A percentile compares a stretch with the other conserved stretches of the same genome.
Evolutionary conservation across 2,797 vertebrate genomes (phyloP).

Genomic region (Rhynchotus rufescens): DNA sequence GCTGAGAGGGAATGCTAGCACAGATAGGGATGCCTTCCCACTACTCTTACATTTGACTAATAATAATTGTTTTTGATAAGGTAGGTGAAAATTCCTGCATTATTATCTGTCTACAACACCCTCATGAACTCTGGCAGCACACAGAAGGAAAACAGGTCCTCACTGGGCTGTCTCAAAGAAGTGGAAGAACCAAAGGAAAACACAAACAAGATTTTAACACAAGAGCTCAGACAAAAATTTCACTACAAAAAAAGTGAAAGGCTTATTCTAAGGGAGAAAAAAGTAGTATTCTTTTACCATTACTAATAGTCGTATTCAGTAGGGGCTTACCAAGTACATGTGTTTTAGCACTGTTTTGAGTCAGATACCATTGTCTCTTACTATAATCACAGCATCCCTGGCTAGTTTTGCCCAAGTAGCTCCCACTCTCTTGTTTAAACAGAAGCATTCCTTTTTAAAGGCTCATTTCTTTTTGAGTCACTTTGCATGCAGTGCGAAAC

Average conservation of each 20-base stretch:
- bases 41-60: constrained; percentile 15
- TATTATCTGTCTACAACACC: constrained; percentile 6
- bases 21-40: background rate
- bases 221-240: background rate
- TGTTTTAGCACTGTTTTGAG: background rate
- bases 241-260: constrained; percentile 18
- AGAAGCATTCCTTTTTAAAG: constrained; percentile 50
- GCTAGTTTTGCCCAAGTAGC: constrained; percentile 46
- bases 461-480: constrained; percentile 39
- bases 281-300: background rate
- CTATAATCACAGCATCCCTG: background rate
- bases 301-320: background rate
- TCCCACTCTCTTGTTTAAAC: constrained; percentile 47
- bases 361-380: background rate
- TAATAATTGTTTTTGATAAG: background rate
- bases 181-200: background rate
- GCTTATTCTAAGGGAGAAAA: background rate
- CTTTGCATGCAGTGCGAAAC: constrained; percentile 55
- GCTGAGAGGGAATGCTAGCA: constrained; percentile 1
- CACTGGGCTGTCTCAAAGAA: background rate
- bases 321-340: background rate
- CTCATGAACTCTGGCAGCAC: constrained; percentile 49
- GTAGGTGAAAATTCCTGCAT: constrained; percentile 13
- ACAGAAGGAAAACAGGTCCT: constrained; percentile 15
- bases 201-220: background rate